phyloP scores from a whole-genome alignment of 2,888 invertebrate genomes.

The Rosalia funebris region DNA sequence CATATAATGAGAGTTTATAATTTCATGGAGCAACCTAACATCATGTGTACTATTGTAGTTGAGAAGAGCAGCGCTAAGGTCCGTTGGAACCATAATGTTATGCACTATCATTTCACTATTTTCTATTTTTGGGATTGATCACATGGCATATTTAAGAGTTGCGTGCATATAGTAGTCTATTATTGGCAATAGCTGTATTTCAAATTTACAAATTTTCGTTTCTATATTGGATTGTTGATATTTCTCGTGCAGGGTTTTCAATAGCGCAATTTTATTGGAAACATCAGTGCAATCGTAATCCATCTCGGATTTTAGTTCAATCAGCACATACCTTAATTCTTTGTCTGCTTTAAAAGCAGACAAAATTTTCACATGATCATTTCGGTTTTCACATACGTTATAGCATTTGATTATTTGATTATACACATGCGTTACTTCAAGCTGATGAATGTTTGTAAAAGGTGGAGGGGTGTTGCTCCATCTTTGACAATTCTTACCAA shows the following conservation, averaged over 20 bases:
- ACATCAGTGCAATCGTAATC: slow-evolving; percentile 43
- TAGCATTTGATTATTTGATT: slow-evolving; percentile 43
- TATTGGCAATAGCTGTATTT: slow-evolving; percentile 50
- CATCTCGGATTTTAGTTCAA: slow-evolving; percentile 48
- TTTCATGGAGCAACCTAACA: slow-evolving; percentile 52
- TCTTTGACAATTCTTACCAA: slow-evolving; percentile 57
- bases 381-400: slow-evolving; percentile 46
- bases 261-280: slow-evolving; percentile 41
- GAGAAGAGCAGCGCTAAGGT: slow-evolving; percentile 49
- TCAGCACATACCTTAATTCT: slow-evolving; percentile 37
- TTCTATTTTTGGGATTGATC: slow-evolving; percentile 8
- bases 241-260: slow-evolving; percentile 42
- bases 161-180: slow-evolving; percentile 53
- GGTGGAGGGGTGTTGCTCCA: slow-evolving; percentile 53
- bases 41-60: slow-evolving; percentile 49
- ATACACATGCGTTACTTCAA: slow-evolving; percentile 44
- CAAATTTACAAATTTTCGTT: slow-evolving; percentile 33
- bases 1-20: slow-evolving; percentile 47
- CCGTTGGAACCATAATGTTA: slow-evolving; percentile 49
- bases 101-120: slow-evolving; percentile 19
- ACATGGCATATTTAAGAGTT: slow-evolving; percentile 25
- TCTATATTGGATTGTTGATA: slow-evolving; percentile 25
- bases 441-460: slow-evolving; percentile 50
- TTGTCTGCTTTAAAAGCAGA: slow-evolving; percentile 35
- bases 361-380: slow-evolving; percentile 38